Percentiles rank a stretch among this genome's conserved stretches.
These are phyloP conservation scores for Radopholus similis DNA, from an alignment of 1,140 invertebrate species.

Conservation along the genomic window DNA sequence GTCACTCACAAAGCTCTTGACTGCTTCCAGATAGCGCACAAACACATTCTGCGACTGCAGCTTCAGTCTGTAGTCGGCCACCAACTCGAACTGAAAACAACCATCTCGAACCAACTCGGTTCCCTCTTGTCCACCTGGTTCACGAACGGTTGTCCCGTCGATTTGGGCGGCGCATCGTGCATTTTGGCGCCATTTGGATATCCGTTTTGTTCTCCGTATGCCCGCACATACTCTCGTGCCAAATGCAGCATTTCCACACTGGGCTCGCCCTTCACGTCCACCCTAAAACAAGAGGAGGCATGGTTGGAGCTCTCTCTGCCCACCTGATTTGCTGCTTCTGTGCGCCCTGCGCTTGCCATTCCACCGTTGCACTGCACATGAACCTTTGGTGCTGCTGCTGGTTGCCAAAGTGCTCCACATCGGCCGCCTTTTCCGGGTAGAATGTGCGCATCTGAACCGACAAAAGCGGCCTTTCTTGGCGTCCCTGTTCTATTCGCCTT, in stretches of 20 bases:
- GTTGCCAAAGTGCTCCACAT: background rate
- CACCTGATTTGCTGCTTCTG: background rate
- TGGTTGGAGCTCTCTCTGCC: background rate
- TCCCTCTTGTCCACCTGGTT: too few relatives aligned
- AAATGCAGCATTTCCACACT: background rate
- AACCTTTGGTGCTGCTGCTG: background rate
- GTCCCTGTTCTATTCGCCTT: too few relatives aligned
- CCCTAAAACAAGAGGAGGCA: background rate
- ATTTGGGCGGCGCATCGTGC: background rate
- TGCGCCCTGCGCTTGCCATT: background rate
- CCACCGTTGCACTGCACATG: background rate
- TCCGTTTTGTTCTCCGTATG: background rate
- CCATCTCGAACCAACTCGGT: too few relatives aligned
- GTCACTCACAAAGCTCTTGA: conserved; percentile 11
- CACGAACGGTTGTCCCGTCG: conserved; percentile 22
- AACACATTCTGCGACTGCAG: conserved; percentile 7
- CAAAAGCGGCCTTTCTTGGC: too few relatives aligned
- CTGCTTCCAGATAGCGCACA: conserved; percentile 17
- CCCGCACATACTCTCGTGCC: conserved; percentile 3
- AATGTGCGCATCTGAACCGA: background rate
- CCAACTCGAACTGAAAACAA: conserved; percentile 25
- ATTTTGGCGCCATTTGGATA: background rate
- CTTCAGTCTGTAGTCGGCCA: conserved; percentile 25
- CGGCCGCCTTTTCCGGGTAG: background rate
- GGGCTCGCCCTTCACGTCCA: background rate